These are phyloP conservation scores for Equus quagga DNA, from an alignment of 2,113 vertebrate genomes.

Conservation along the genomic window DNA sequence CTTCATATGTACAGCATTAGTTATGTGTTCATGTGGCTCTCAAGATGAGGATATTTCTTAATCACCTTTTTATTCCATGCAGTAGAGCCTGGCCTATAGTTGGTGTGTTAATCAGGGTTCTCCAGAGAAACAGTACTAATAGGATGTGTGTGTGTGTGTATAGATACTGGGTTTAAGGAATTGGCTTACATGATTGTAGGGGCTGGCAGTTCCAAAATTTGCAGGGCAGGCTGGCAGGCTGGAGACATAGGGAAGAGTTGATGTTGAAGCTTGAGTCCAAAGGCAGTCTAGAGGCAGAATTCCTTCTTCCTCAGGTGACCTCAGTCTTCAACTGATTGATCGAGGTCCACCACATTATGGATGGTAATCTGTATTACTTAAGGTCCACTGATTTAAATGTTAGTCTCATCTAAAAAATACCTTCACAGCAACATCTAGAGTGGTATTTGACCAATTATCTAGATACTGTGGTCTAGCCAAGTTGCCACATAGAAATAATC, in stretches of 20 bases:
- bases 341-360: background rate
- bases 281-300: background rate
- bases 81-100: background rate
- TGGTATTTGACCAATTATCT: slow-evolving; percentile 24
- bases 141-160: background rate
- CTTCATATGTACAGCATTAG: background rate
- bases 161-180: background rate
- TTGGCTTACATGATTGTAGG: background rate
- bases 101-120: background rate
- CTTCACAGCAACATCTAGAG: background rate
- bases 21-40: background rate
- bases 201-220: background rate
- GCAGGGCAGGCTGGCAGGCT: background rate
- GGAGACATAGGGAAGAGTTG: background rate
- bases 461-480: background rate
- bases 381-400: background rate
- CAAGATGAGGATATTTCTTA: background rate
- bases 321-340: background rate
- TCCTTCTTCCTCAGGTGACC: background rate
- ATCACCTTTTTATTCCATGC: background rate
- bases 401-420: slow-evolving; percentile 16
- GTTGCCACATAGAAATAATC: background rate
- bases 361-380: background rate
- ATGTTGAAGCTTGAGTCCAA: background rate
- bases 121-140: background rate